Evolutionary conservation across 1,140 invertebrate species (phyloP).

Genomic region (Drosophila biarmipes): DNA sequence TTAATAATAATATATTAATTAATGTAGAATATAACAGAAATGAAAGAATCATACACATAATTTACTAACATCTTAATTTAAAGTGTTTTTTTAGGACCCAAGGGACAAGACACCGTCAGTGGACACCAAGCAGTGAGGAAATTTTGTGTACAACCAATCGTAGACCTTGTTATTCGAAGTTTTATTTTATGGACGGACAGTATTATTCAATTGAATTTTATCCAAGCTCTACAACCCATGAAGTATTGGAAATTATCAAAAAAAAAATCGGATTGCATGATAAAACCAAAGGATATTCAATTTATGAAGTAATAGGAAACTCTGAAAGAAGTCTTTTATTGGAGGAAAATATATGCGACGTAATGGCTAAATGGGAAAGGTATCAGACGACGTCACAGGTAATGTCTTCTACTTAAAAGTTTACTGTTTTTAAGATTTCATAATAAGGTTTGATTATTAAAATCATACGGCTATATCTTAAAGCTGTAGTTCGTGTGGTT

Average conservation of each 20-base stretch:
- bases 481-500: too few species aligned
- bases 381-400: conserved; percentile 89
- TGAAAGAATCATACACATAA: not conserved
- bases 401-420: too few species aligned
- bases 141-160: conserved; percentile 96
- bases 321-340: conserved; percentile 92
- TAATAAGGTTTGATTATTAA: too few species aligned
- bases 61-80: not conserved
- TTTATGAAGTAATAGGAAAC: conserved; percentile 88
- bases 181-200: conserved; percentile 97
- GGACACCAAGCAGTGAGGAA: conserved; percentile 97
- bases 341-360: conserved; percentile 96
- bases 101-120: conserved; percentile 93
- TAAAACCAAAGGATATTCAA: conserved; percentile 88
- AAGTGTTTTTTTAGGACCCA: conserved; percentile 78
- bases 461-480: too few species aligned
- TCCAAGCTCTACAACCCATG: conserved; percentile 95
- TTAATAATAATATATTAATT: too few species aligned
- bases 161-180: conserved; percentile 94
- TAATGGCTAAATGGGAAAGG: conserved; percentile 97
- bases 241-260: conserved; percentile 95
- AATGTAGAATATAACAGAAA: not conserved
- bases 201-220: conserved; percentile 98
- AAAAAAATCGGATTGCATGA: conserved; percentile 95
- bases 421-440: too few species aligned